A percentile compares a stretch with the other conserved stretches of the same genome.
Conservation (phyloP, 1,140 invertebrate species). For the Araneus ventricosus region DNA sequence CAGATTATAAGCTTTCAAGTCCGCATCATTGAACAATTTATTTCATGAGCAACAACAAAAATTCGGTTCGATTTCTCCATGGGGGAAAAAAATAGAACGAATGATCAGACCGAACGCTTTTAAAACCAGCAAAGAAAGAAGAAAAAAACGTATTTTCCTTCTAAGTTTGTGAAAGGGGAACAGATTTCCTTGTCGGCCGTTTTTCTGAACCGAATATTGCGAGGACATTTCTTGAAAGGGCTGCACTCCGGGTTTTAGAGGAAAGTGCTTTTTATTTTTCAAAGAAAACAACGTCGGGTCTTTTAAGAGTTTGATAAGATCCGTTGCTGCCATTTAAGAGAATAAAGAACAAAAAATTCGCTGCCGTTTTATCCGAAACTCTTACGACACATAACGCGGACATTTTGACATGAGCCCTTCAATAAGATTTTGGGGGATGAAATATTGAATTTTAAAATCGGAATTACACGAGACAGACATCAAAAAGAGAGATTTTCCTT, state of each 20-base stretch:
- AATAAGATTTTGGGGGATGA: background rate
- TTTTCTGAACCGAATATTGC: background rate
- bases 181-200: slow-evolving; percentile 7
- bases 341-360: background rate
- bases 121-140: background rate
- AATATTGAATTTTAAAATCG: background rate
- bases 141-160: background rate
- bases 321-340: slow-evolving; percentile 6
- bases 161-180: slow-evolving; percentile 8
- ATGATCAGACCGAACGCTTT: slow-evolving; percentile 7
- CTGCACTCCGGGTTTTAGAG: background rate
- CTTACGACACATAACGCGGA: background rate
- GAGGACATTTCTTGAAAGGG: background rate
- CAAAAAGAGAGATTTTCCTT: background rate
- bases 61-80: background rate
- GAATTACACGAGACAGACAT: background rate
- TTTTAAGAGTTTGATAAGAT: slow-evolving; percentile 9
- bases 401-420: slow-evolving; percentile 3
- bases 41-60: background rate
- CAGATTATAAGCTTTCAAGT: background rate
- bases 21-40: background rate
- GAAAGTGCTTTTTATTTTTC: background rate
- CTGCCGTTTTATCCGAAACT: background rate
- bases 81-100: background rate
- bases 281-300: slow-evolving; percentile 15